These are phyloP conservation scores for Scalopus aquaticus DNA, from an alignment of 2,113 vertebrate genomes.

Conservation along the genomic window DNA sequence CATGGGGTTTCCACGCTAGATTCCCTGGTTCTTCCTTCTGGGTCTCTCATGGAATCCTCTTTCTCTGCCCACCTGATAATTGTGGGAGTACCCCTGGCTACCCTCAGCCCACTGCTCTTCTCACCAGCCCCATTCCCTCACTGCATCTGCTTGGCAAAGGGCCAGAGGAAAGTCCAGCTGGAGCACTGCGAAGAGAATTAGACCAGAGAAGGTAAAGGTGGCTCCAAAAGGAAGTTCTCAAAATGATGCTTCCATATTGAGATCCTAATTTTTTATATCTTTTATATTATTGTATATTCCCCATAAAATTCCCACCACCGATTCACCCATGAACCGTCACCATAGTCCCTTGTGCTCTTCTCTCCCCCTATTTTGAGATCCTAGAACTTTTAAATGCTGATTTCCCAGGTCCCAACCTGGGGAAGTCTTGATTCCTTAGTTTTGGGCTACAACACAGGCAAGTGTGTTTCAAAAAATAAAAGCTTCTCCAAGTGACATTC, in stretches of 20 bases:
- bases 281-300: no score
- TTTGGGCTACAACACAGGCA: background rate
- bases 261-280: no score
- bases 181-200: background rate
- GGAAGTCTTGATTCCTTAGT: background rate
- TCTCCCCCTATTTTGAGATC: no score
- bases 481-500: background rate
- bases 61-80: background rate
- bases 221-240: background rate
- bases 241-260: background rate
- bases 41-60: background rate
- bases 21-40: background rate
- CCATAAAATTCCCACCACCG: no score
- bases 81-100: background rate
- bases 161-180: background rate
- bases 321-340: no score
- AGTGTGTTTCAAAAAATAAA: background rate
- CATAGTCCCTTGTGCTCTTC: no score
- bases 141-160: background rate
- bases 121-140: background rate
- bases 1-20: background rate
- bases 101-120: background rate
- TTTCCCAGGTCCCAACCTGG: background rate
- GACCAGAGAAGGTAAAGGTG: background rate
- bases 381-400: background rate